Conservation (phyloP, 2,113 vertebrate genomes). For the Archilochus colubris region DNA sequence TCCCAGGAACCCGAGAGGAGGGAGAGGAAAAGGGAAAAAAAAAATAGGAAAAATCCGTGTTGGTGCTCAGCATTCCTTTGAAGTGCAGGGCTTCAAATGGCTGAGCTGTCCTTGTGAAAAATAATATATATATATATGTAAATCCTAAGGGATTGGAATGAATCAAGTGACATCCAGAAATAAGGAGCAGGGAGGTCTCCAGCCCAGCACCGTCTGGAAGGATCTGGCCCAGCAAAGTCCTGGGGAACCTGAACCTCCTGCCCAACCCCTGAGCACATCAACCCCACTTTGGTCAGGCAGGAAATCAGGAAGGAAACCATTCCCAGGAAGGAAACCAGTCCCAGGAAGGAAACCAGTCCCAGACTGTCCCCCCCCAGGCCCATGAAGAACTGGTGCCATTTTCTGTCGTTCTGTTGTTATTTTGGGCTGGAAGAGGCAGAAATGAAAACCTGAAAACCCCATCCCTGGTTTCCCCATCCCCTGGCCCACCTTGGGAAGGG, state of each 20-base stretch:
- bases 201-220: accelerated
- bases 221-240: not conserved
- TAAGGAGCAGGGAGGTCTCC: not conserved
- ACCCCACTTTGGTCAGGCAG: accelerated
- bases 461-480: not conserved
- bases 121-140: too few relatives aligned
- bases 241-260: too few relatives aligned
- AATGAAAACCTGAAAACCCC: not conserved
- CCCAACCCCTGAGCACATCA: accelerated
- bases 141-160: not conserved
- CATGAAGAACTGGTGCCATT: not conserved
- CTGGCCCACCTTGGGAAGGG: not conserved
- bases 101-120: not conserved
- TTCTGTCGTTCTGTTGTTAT: not conserved
- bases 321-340: not conserved
- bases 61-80: not conserved
- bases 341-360: too few relatives aligned
- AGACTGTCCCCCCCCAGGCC: accelerated
- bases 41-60: not conserved
- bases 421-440: not conserved
- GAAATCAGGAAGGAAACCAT: accelerated
- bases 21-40: not conserved
- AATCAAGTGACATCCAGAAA: not conserved
- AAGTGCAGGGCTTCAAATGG: not conserved
- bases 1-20: accelerated